A percentile compares a stretch with the other conserved stretches of the same genome.
Conservation (phyloP, 2,888 invertebrate species). For the Meta bourneti region DNA sequence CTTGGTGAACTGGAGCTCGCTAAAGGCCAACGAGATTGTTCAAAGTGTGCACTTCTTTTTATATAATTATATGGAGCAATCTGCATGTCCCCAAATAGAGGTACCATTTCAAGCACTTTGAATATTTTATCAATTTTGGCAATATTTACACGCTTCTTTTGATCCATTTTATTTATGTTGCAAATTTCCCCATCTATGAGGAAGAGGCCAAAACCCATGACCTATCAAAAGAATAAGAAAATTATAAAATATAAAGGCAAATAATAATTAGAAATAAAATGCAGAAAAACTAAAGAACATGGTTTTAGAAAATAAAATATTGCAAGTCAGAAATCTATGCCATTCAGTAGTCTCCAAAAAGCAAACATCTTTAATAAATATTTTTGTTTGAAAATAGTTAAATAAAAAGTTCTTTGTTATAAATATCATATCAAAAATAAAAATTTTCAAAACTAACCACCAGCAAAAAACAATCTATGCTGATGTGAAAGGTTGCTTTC, state of each 20-base stretch:
- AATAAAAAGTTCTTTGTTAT: background rate
- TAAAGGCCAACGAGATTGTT: slow-evolving; percentile 92
- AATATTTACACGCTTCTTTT: slow-evolving; percentile 95
- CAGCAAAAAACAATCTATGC: background rate
- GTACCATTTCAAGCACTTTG: slow-evolving; percentile 96
- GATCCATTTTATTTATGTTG: slow-evolving; percentile 96
- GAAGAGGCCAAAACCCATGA: slow-evolving; percentile 92
- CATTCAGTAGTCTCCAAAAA: too few species aligned
- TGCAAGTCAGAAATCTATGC: too few species aligned
- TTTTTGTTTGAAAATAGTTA: background rate
- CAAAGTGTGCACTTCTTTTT: slow-evolving; percentile 95
- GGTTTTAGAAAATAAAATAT: too few species aligned
- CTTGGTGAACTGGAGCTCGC: slow-evolving; percentile 91
- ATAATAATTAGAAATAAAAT: too few species aligned
- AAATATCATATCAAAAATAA: background rate
- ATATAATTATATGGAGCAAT: slow-evolving; percentile 99
- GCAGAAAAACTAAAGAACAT: too few species aligned
- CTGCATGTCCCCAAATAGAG: slow-evolving; percentile 99
- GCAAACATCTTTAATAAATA: too few species aligned
- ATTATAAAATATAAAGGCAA: slow-evolving; percentile 2
- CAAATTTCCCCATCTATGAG: slow-evolving; percentile 96
- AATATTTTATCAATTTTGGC: slow-evolving; percentile 97
- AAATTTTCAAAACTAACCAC: background rate
- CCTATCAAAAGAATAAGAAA: slow-evolving; percentile 79
- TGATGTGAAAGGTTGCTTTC: too few species aligned